These are phyloP conservation scores for Papio anubis DNA, from an alignment of 2,113 vertebrate genomes.

Conservation along the genomic window DNA sequence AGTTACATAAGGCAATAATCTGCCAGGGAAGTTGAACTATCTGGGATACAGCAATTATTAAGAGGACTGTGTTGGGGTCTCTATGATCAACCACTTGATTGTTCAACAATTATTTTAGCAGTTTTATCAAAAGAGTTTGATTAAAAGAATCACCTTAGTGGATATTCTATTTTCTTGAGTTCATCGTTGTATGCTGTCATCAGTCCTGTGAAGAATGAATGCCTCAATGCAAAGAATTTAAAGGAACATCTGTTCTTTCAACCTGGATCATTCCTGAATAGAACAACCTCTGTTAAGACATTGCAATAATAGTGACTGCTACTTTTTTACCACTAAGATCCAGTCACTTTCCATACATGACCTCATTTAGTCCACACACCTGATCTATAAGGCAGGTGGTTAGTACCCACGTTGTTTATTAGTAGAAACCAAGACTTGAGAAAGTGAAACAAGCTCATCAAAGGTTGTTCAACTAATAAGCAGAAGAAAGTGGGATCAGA, in stretches of 20 bases:
- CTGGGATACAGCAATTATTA: neutral
- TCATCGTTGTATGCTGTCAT: neutral
- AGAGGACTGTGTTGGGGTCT: neutral
- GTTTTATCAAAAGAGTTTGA: neutral
- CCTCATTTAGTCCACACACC: neutral
- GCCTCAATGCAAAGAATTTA: neutral
- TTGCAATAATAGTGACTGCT: neutral
- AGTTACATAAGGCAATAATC: neutral
- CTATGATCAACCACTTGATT: neutral
- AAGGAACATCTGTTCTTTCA: constrained; percentile 3
- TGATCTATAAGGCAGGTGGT: neutral
- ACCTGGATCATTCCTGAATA: neutral
- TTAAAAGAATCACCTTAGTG: constrained; percentile 3
- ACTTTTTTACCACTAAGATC: neutral
- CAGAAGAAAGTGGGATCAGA: neutral
- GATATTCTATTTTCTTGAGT: neutral
- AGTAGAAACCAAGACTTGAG: neutral
- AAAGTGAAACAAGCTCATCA: neutral
- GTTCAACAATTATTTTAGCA: neutral
- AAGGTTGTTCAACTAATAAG: neutral
- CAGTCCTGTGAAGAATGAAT: neutral
- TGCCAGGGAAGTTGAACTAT: neutral
- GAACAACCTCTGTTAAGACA: neutral
- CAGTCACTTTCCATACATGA: neutral
- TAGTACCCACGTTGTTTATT: neutral